A percentile compares a stretch with the other conserved stretches of the same genome.
Conservation (phyloP, 2,888 invertebrate species). For the Plusia festucae region DNA sequence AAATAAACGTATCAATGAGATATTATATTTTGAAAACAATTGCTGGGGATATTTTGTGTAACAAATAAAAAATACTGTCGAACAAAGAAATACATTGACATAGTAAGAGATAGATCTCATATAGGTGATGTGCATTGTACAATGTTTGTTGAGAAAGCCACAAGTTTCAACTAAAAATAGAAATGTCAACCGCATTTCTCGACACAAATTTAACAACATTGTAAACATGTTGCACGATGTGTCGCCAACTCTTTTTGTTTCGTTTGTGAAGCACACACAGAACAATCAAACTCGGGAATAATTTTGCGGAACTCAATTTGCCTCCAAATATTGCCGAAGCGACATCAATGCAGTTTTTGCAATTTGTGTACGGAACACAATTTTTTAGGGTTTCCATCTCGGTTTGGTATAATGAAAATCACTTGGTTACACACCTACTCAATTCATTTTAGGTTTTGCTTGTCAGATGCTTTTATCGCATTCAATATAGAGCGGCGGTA, state of each 20-base stretch:
- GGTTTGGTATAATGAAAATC: neutral
- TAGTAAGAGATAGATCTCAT: too few relatives aligned
- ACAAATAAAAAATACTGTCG: too few relatives aligned
- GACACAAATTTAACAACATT: slow-evolving; percentile 2
- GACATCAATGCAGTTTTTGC: slow-evolving; percentile 4
- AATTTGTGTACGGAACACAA: neutral
- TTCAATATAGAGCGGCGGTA: too few relatives aligned
- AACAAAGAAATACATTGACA: too few relatives aligned
- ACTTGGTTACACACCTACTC: too few relatives aligned
- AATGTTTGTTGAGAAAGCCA: neutral
- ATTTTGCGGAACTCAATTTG: slow-evolving; percentile 1
- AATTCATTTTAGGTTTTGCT: too few relatives aligned
- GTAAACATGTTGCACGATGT: neutral
- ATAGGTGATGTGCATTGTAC: too few relatives aligned
- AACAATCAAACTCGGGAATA: neutral
- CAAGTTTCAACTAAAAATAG: neutral
- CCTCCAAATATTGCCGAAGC: neutral
- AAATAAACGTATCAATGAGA: too few relatives aligned
- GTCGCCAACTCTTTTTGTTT: neutral
- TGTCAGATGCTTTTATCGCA: too few relatives aligned
- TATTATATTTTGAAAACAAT: too few relatives aligned
- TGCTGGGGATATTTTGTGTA: too few relatives aligned
- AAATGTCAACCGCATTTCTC: neutral
- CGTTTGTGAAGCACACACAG: neutral
- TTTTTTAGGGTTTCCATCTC: neutral